Percentiles rank a stretch among this genome's conserved stretches.
phyloP scores from a whole-genome alignment of 2,113 vertebrate genomes.

The Chrysemys picta region DNA sequence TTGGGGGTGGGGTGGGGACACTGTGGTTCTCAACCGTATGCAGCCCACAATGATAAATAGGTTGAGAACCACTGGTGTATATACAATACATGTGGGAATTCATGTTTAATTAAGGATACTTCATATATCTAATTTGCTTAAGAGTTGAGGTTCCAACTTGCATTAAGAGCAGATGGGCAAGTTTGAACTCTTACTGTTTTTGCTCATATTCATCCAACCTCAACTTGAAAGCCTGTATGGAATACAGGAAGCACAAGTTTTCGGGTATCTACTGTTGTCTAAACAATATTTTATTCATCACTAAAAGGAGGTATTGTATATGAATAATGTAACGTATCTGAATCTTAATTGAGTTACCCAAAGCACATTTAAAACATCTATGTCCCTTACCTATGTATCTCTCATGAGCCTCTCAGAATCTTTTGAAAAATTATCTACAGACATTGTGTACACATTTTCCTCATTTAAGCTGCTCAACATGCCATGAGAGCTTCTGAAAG shows the following conservation, averaged over 20 bases:
- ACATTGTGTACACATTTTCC: accelerated
- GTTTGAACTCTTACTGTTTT: not conserved
- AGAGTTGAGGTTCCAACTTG: not conserved
- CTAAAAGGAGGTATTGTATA: not conserved
- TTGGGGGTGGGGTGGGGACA: too few species aligned
- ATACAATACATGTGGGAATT: not conserved
- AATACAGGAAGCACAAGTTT: not conserved
- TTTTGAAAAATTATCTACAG: not conserved
- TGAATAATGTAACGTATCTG: not conserved
- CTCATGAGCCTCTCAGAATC: not conserved
- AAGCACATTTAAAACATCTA: not conserved
- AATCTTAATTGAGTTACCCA: not conserved
- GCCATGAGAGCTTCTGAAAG: not conserved
- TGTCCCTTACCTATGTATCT: not conserved
- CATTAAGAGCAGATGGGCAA: not conserved
- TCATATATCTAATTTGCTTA: not conserved
- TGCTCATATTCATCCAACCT: not conserved
- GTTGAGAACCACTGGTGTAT: not conserved
- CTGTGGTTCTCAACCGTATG: too few species aligned
- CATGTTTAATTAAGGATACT: not conserved
- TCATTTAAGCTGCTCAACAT: accelerated
- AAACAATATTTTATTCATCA: not conserved
- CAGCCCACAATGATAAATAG: too few species aligned
- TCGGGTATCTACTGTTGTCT: not conserved
- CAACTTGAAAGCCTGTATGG: not conserved